Percentiles rank a stretch among this genome's conserved stretches.
phyloP scores from a whole-genome alignment of 2,888 invertebrate genomes.

The Pollenia labialis region DNA sequence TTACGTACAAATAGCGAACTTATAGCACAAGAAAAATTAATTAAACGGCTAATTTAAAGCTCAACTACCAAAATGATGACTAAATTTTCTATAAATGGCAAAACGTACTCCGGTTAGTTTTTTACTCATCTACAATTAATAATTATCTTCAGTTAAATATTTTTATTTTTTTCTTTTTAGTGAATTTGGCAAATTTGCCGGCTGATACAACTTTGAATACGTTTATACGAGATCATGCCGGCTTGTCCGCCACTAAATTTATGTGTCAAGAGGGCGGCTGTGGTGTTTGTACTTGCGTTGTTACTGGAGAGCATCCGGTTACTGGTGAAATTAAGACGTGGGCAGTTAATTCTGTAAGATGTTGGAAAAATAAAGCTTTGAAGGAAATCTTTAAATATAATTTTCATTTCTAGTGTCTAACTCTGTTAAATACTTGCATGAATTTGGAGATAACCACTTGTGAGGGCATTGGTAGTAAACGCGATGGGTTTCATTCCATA shows the following conservation, averaged over 20 bases:
- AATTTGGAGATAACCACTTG: constrained; percentile 89
- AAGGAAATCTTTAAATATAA: not conserved
- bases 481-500: constrained; percentile 88
- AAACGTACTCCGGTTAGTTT: constrained; percentile 77
- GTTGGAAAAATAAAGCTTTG: not conserved
- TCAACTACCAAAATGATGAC: constrained; percentile 75
- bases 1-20: not conserved
- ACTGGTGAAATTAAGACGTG: constrained; percentile 85
- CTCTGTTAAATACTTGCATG: constrained; percentile 87
- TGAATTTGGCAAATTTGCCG: constrained; percentile 80
- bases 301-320: constrained; percentile 80
- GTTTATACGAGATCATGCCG: constrained; percentile 86
- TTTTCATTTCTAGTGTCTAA: constrained; percentile 85
- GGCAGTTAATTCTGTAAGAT: constrained; percentile 88
- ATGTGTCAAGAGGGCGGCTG: constrained; percentile 90
- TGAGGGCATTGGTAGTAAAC: constrained; percentile 89
- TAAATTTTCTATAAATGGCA: constrained; percentile 78
- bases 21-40: not conserved
- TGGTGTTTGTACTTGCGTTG: constrained; percentile 86
- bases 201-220: constrained; percentile 86
- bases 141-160: not conserved
- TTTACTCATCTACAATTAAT: not conserved
- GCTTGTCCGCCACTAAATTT: constrained; percentile 87
- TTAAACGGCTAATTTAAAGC: not conserved
- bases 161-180: constrained; percentile 69